These are phyloP conservation scores for Mercenaria mercenaria DNA, from an alignment of 1,140 invertebrate genomes.

Conservation along the genomic window DNA sequence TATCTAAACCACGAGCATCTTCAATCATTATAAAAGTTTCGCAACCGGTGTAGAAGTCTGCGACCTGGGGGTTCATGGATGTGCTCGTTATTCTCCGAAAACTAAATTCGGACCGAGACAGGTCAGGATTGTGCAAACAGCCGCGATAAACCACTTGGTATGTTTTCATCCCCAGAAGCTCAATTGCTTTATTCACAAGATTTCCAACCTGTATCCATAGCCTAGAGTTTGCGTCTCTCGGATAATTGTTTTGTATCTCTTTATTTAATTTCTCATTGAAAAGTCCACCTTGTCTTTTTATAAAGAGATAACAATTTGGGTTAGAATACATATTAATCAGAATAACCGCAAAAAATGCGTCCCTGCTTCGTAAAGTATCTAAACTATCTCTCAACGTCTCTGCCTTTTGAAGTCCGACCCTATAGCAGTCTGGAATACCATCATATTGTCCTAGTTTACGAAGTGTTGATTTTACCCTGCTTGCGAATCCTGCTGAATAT, in stretches of 20 bases:
- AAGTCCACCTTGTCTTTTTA: not conserved
- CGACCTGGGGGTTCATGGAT: not conserved
- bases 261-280: not conserved
- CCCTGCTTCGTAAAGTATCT: not conserved
- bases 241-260: not conserved
- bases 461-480: not conserved
- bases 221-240: not conserved
- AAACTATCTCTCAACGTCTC: not conserved
- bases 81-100: not conserved
- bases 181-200: not conserved
- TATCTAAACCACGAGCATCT: not conserved
- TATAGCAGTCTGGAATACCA: not conserved
- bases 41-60: not conserved
- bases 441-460: not conserved
- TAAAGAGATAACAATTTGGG: not conserved
- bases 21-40: not conserved
- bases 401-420: not conserved
- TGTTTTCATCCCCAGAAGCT: not conserved
- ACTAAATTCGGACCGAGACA: not conserved
- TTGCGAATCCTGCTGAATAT: not conserved
- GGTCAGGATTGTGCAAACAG: not conserved
- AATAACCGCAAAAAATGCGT: not conserved
- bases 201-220: not conserved
- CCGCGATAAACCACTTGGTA: not conserved
- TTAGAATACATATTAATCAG: not conserved